These are phyloP conservation scores for Gnathonemus echidnorhynchus DNA, from an alignment of 2,113 vertebrate species.

Conservation along the genomic window DNA sequence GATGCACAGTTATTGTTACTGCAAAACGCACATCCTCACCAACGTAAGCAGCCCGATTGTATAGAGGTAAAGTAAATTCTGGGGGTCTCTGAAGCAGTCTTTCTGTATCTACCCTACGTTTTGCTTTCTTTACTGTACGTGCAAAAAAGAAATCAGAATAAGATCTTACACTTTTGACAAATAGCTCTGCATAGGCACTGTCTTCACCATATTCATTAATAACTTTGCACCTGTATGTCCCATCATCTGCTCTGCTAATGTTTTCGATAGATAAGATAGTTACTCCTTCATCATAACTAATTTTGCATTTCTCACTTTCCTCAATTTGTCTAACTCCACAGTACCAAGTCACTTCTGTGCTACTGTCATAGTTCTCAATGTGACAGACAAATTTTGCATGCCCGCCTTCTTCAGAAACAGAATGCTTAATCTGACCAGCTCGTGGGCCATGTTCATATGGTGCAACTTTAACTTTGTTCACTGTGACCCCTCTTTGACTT, in stretches of 20 bases:
- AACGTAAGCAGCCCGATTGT: constrained; percentile 79
- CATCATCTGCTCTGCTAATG: constrained; percentile 81
- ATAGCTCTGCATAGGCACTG: constrained; percentile 87
- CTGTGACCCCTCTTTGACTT: constrained; percentile 79
- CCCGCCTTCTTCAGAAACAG: constrained; percentile 73
- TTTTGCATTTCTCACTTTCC: constrained; percentile 80
- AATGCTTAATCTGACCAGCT: constrained; percentile 78
- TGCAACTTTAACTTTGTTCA: constrained; percentile 91
- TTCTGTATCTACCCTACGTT: constrained; percentile 83
- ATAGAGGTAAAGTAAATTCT: constrained; percentile 92
- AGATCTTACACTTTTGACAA: constrained; percentile 80
- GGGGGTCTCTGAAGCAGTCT: constrained; percentile 89
- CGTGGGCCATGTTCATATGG: constrained; percentile 90
- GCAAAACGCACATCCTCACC: constrained; percentile 86
- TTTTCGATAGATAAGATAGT: constrained; percentile 82
- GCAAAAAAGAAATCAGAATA: constrained; percentile 78
- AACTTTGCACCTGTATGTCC: constrained; percentile 92
- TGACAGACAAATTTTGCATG: constrained; percentile 78
- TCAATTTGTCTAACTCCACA: constrained; percentile 92
- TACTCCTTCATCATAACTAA: constrained; percentile 86
- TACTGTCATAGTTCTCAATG: constrained; percentile 92
- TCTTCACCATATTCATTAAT: constrained; percentile 95
- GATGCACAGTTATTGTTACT: constrained; percentile 95
- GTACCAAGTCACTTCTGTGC: constrained; percentile 94
- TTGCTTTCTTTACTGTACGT: constrained; percentile 82